phyloP scores from a whole-genome alignment of 1,140 invertebrate species.

The Calephelis virginiensis region DNA sequence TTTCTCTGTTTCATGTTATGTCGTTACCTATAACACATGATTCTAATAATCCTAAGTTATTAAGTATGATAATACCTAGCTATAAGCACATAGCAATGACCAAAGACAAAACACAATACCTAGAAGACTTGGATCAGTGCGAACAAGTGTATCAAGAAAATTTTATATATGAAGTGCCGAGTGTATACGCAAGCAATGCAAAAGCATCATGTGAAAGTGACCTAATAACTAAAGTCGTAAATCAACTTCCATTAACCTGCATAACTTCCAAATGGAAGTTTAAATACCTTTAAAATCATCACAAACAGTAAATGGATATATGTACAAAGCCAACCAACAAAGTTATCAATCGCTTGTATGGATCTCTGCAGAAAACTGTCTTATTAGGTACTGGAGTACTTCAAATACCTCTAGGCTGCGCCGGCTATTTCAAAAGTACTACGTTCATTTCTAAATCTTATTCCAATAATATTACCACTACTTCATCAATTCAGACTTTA shows the following conservation, averaged over 20 bases:
- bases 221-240: too few species aligned
- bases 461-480: too few species aligned
- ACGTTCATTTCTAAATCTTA: too few species aligned
- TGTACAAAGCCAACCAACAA: conserved; percentile 29
- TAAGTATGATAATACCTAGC: conserved; percentile 33
- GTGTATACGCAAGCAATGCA: too few species aligned
- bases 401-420: neutral
- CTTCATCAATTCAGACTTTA: conserved; percentile 22
- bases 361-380: neutral
- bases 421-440: conserved; percentile 10
- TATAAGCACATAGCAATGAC: conserved; percentile 38
- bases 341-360: conserved; percentile 29
- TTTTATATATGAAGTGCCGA: too few species aligned
- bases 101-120: conserved; percentile 35
- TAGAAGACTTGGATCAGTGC: conserved; percentile 26
- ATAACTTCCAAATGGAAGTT: conserved; percentile 27
- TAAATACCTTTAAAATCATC: conserved; percentile 35
- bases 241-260: conserved; percentile 27
- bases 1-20: too few species aligned
- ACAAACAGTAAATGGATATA: too few species aligned
- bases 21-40: too few species aligned
- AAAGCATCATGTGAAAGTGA: too few species aligned
- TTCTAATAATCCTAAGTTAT: too few species aligned
- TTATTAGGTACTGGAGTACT: too few species aligned
- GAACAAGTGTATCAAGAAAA: too few species aligned